phyloP scores from a whole-genome alignment of 1,140 invertebrate species.

The Zaprionus kolodkinae region DNA sequence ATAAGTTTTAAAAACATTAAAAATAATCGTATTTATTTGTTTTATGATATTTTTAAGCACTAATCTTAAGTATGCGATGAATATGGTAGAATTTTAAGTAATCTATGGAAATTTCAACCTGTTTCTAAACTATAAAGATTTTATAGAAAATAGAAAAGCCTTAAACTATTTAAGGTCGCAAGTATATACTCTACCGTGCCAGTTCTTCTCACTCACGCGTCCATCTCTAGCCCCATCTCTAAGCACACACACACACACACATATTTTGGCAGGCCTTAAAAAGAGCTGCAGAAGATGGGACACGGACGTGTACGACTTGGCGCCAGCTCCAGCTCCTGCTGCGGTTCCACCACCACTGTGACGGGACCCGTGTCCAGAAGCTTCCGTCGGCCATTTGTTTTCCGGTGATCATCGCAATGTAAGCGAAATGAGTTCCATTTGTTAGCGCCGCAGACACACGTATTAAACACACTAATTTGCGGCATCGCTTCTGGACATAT shows the following conservation, averaged over 20 bases:
- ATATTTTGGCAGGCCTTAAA: background rate
- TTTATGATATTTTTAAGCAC: too few relatives aligned
- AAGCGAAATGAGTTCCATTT: constrained; percentile 79
- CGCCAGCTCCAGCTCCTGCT: constrained; percentile 1
- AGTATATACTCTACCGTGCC: background rate
- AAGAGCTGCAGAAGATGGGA: background rate
- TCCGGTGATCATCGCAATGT: constrained; percentile 76
- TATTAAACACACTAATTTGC: constrained; percentile 82
- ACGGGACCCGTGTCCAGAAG: constrained; percentile 13
- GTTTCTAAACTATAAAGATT: too few relatives aligned
- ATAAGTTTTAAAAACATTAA: too few relatives aligned
- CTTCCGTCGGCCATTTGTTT: constrained; percentile 64
- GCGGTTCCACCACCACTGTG: background rate
- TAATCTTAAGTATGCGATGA: too few relatives aligned
- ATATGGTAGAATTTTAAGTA: too few relatives aligned
- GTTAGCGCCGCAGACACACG: constrained; percentile 68
- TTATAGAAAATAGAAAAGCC: too few relatives aligned
- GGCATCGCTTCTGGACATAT: constrained; percentile 83
- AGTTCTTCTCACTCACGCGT: background rate
- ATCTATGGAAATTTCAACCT: too few relatives aligned
- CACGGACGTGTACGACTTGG: constrained; percentile 4
- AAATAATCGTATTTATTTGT: too few relatives aligned
- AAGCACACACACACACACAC: background rate
- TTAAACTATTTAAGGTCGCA: background rate
- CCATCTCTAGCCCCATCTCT: background rate